phyloP scores from a whole-genome alignment of 2,888 invertebrate genomes.

The Erynnis tages region DNA sequence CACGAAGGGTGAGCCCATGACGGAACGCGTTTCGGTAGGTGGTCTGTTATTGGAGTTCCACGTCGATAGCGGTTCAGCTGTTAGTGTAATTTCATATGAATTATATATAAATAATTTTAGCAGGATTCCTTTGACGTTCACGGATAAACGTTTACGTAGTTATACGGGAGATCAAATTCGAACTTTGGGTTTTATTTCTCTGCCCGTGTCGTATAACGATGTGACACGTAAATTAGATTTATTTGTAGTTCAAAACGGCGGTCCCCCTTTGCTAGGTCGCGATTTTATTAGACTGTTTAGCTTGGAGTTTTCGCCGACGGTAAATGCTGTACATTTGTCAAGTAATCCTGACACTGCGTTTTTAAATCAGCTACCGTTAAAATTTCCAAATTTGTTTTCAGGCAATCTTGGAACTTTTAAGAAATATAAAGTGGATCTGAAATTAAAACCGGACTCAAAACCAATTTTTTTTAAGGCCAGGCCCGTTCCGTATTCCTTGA shows the following conservation, averaged over 20 bases:
- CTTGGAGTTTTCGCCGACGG: conserved; percentile 22
- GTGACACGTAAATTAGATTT: conserved; percentile 7
- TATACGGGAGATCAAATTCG: conserved; percentile 30
- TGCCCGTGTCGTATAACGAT: conserved; percentile 26
- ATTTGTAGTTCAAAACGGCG: conserved; percentile 21
- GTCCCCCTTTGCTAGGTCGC: conserved; percentile 21
- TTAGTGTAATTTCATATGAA: conserved; percentile 29
- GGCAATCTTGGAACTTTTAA: conserved; percentile 20
- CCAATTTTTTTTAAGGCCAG: conserved; percentile 33
- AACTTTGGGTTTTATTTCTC: conserved; percentile 13
- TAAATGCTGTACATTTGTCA: background rate
- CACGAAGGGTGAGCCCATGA: conserved; percentile 26
- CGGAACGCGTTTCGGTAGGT: conserved; percentile 23
- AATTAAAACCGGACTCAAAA: conserved; percentile 29
- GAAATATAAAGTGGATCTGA: conserved; percentile 28
- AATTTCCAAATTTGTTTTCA: conserved; percentile 21
- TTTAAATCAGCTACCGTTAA: background rate
- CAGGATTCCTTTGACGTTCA: conserved; percentile 21
- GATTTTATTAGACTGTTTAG: conserved; percentile 25
- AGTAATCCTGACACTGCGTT: background rate
- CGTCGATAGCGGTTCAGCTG: conserved; percentile 33
- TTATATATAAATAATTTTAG: conserved; percentile 23
- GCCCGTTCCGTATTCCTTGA: conserved; percentile 27
- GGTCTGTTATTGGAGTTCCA: conserved; percentile 29
- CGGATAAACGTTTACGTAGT: conserved; percentile 24